These are phyloP conservation scores for Callinectes sapidus DNA, from an alignment of 2,888 invertebrate genomes.

Conservation along the genomic window DNA sequence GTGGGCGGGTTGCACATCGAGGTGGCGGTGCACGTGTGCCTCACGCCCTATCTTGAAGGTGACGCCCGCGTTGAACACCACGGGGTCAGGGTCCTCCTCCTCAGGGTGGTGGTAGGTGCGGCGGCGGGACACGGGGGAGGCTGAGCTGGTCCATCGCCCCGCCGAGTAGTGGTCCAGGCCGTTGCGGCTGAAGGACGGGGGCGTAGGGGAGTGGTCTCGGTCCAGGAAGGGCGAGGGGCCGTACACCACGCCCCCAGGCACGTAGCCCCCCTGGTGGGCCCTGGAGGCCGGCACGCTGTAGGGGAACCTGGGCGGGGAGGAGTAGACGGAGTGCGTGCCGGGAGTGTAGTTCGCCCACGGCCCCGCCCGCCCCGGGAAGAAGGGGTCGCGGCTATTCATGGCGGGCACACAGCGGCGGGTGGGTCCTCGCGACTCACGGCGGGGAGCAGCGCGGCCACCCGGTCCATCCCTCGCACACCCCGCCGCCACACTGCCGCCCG, in stretches of 20 bases:
- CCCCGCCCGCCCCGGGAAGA: conserved; percentile 40
- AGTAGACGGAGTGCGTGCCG: conserved; percentile 43
- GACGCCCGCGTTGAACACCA: conserved; percentile 88
- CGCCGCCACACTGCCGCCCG: conserved; percentile 53
- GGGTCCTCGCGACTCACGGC: conserved; percentile 40
- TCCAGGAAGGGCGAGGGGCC: conserved; percentile 37
- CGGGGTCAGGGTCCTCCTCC: conserved; percentile 82
- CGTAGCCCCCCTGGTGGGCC: conserved; percentile 20
- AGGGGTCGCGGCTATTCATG: conserved; percentile 48
- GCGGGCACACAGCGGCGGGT: conserved; percentile 15
- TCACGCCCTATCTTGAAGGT: conserved; percentile 83
- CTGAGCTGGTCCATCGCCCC: not conserved
- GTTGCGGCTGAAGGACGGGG: conserved; percentile 1
- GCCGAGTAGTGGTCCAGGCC: not conserved
- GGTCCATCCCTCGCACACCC: conserved; percentile 51
- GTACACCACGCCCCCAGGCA: conserved; percentile 37
- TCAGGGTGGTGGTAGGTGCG: conserved; percentile 75
- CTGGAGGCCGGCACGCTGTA: conserved; percentile 41
- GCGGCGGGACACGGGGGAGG: conserved; percentile 17
- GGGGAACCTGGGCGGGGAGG: conserved; percentile 55
- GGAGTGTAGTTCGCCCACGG: conserved; percentile 51
- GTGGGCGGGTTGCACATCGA: conserved; percentile 59
- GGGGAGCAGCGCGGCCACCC: conserved; percentile 37
- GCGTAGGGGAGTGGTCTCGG: conserved; percentile 11
- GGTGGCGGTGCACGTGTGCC: conserved; percentile 54